Percentiles rank a stretch among this genome's conserved stretches.
phyloP scores from a whole-genome alignment of 2,797 vertebrate species.

The Rhabdomys pumilio region DNA sequence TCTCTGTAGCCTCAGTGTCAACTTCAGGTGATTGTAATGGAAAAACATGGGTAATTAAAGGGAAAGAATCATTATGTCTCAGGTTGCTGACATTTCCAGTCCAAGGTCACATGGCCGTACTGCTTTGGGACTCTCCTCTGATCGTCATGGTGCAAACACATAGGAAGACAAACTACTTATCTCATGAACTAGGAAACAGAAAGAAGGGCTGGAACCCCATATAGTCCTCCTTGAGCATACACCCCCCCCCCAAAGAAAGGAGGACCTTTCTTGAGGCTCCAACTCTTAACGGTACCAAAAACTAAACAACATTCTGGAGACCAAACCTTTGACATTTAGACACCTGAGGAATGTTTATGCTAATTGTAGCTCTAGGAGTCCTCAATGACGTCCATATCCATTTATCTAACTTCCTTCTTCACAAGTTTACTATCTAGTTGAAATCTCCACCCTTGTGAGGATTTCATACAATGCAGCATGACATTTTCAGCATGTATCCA shows the following conservation, averaged over 20 bases:
- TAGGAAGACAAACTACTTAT: not conserved
- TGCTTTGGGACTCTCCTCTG: not conserved
- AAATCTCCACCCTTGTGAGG: slow-evolving; percentile 13
- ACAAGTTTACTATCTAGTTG: not conserved
- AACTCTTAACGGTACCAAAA: not conserved
- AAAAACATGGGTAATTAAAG: not conserved
- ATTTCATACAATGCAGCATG: not conserved
- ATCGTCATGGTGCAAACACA: not conserved
- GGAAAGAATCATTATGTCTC: not conserved
- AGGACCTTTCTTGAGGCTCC: not conserved
- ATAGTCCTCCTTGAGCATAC: not conserved
- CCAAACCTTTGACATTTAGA: not conserved
- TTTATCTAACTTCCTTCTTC: slow-evolving; percentile 6
- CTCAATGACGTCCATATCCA: not conserved
- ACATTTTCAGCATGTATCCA: slow-evolving; percentile 4
- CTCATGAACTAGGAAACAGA: not conserved
- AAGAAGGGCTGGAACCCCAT: not conserved
- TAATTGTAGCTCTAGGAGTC: not conserved
- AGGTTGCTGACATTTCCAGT: not conserved
- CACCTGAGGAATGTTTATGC: not conserved
- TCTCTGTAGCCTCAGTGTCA: not conserved
- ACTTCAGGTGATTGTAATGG: not conserved
- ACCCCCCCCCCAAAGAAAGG: too few species aligned
- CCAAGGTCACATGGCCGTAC: not conserved
- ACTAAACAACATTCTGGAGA: not conserved